phyloP scores from a whole-genome alignment of 2,888 invertebrate species.

The Psylliodes chrysocephalus region DNA sequence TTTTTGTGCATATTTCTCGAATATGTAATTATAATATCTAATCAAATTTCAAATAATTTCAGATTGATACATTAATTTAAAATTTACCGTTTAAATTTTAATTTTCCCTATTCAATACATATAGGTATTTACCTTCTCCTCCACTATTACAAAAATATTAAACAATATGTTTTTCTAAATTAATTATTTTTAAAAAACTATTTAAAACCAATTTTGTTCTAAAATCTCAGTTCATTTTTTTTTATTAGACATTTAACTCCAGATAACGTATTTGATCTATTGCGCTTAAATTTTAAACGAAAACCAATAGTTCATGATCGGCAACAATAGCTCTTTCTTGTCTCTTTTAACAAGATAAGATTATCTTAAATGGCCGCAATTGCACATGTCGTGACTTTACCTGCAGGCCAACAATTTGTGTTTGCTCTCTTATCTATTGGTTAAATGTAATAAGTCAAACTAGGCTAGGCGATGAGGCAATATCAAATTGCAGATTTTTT shows the following conservation, averaged over 20 bases:
- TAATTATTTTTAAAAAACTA: too few species aligned
- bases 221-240: too few species aligned
- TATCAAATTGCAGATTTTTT: slow-evolving; percentile 29
- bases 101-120: too few species aligned
- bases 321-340: slow-evolving; percentile 28
- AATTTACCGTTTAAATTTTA: too few species aligned
- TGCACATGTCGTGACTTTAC: slow-evolving; percentile 60
- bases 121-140: too few species aligned
- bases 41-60: too few species aligned
- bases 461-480: slow-evolving; percentile 33
- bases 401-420: slow-evolving; percentile 38
- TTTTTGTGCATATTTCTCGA: too few species aligned
- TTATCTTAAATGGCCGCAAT: slow-evolving; percentile 61
- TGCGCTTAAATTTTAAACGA: background rate
- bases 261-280: background rate
- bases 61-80: too few species aligned
- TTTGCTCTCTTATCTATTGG: slow-evolving; percentile 34
- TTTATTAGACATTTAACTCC: background rate
- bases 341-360: slow-evolving; percentile 40
- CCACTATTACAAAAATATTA: too few species aligned
- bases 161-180: too few species aligned
- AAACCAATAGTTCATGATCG: slow-evolving; percentile 6
- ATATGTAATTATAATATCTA: too few species aligned
- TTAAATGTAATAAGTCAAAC: slow-evolving; percentile 32
- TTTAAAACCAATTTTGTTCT: too few species aligned